phyloP scores from a whole-genome alignment of 1,140 invertebrate species.

The Gryon sp. region DNA sequence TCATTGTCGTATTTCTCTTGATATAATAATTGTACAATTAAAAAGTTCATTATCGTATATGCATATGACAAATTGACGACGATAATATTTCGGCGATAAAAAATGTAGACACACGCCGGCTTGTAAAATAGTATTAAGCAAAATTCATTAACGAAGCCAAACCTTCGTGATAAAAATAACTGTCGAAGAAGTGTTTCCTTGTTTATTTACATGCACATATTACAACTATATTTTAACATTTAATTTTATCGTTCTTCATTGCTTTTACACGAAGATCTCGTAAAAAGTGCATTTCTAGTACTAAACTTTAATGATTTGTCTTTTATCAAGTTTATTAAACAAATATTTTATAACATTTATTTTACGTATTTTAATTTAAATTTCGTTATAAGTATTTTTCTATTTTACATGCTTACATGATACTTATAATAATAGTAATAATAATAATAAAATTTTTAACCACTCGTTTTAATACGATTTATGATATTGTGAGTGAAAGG shows the following conservation, averaged over 20 bases:
- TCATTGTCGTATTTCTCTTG: conserved; percentile 1
- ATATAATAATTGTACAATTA: neutral
- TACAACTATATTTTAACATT: neutral
- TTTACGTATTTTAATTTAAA: conserved; percentile 4
- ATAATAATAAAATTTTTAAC: too few species aligned
- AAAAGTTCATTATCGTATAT: conserved; percentile 2
- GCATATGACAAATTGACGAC: conserved; percentile 7
- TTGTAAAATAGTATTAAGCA: conserved; percentile 4
- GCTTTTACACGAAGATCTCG: neutral
- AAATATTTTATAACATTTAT: conserved; percentile 2
- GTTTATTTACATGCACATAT: neutral
- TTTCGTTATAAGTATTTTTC: neutral
- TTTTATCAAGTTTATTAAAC: conserved; percentile 9
- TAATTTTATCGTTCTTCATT: conserved; percentile 1
- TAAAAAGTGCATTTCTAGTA: conserved; percentile 1
- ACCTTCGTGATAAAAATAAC: conserved; percentile 9
- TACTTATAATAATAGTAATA: too few species aligned
- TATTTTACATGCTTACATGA: too few species aligned
- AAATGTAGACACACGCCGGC: conserved; percentile 9
- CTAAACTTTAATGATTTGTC: conserved; percentile 21
- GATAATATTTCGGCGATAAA: conserved; percentile 12
- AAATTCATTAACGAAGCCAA: conserved; percentile 14
- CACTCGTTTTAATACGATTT: too few species aligned
- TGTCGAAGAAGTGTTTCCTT: neutral
- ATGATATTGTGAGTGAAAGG: too few species aligned